A percentile compares a stretch with the other conserved stretches of the same genome.
These are phyloP conservation scores for Triplophysa siluroides DNA, from an alignment of 2,113 vertebrate species.

Conservation along the genomic window DNA sequence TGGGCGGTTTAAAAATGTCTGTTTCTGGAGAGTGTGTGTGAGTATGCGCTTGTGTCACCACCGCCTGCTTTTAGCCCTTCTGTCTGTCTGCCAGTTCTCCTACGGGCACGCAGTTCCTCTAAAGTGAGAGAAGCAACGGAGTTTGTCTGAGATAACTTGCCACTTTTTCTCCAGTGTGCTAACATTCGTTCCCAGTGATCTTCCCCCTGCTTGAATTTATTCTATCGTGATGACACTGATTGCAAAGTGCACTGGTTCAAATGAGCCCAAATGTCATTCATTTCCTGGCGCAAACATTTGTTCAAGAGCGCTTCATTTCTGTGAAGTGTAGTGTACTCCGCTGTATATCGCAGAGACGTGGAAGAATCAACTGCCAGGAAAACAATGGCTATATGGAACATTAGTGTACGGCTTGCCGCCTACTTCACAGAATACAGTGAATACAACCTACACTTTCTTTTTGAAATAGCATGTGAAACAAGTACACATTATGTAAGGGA, in stretches of 20 bases:
- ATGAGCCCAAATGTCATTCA: slow-evolving; percentile 37
- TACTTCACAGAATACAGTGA: background rate
- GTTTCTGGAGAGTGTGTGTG: slow-evolving; percentile 24
- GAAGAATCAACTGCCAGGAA: slow-evolving; percentile 3
- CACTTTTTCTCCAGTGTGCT: slow-evolving; percentile 9
- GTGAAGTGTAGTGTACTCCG: slow-evolving; percentile 23
- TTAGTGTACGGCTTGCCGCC: background rate
- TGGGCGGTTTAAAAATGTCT: slow-evolving; percentile 49
- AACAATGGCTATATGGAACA: background rate
- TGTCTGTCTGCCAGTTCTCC: slow-evolving; percentile 30
- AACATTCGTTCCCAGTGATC: slow-evolving; percentile 37
- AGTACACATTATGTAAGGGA: background rate
- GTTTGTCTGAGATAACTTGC: background rate
- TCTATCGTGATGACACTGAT: slow-evolving; percentile 26
- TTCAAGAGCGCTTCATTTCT: slow-evolving; percentile 13
- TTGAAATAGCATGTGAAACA: background rate
- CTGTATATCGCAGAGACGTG: slow-evolving; percentile 39
- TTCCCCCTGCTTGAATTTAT: slow-evolving; percentile 22
- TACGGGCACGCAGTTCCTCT: background rate
- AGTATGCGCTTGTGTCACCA: slow-evolving; percentile 44
- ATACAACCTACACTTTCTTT: background rate
- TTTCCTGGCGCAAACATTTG: slow-evolving; percentile 32
- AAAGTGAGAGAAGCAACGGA: background rate
- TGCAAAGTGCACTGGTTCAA: slow-evolving; percentile 36
- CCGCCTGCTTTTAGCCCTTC: slow-evolving; percentile 59